A percentile compares a stretch with the other conserved stretches of the same genome.
Evolutionary conservation across 1,140 invertebrate species (phyloP).

Genomic region (Chrysoperla carnea): DNA sequence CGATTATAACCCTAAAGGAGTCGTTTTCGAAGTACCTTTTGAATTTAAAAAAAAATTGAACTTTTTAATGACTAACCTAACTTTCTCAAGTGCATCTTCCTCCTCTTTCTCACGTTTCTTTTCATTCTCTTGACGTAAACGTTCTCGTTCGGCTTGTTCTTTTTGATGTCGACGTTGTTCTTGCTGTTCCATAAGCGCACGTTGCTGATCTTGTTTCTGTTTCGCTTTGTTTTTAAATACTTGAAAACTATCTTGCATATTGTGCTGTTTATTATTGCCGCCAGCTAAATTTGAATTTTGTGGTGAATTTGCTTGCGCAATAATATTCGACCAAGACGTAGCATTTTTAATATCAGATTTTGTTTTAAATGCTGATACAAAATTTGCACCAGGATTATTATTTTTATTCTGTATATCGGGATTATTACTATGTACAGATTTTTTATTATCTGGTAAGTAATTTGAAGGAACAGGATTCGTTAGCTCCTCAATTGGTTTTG

Average conservation of each 20-base stretch:
- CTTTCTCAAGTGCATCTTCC: slow-evolving; percentile 56
- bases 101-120: slow-evolving; percentile 59
- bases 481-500: slow-evolving; percentile 40
- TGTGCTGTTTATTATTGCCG: slow-evolving; percentile 38
- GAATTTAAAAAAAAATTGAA: no score
- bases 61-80: slow-evolving; percentile 31
- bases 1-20: no score
- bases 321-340: slow-evolving; percentile 77
- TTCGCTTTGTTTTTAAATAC: slow-evolving; percentile 89
- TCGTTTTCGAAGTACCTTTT: no score
- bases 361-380: slow-evolving; percentile 28
- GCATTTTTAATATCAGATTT: slow-evolving; percentile 70
- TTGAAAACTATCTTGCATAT: slow-evolving; percentile 47
- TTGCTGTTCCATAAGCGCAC: slow-evolving; percentile 65
- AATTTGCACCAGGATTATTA: slow-evolving; percentile 3
- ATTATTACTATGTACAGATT: slow-evolving; percentile 21
- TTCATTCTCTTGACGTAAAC: slow-evolving; percentile 60
- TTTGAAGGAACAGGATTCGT: slow-evolving; percentile 19
- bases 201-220: slow-evolving; percentile 82
- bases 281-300: slow-evolving; percentile 34
- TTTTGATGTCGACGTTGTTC: slow-evolving; percentile 58
- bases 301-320: slow-evolving; percentile 58
- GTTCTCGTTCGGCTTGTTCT: slow-evolving; percentile 68
- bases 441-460: slow-evolving; percentile 27
- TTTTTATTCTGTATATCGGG: slow-evolving; percentile 20